Conservation (phyloP, 2,888 invertebrate genomes). For the Scrobipalpa costella region DNA sequence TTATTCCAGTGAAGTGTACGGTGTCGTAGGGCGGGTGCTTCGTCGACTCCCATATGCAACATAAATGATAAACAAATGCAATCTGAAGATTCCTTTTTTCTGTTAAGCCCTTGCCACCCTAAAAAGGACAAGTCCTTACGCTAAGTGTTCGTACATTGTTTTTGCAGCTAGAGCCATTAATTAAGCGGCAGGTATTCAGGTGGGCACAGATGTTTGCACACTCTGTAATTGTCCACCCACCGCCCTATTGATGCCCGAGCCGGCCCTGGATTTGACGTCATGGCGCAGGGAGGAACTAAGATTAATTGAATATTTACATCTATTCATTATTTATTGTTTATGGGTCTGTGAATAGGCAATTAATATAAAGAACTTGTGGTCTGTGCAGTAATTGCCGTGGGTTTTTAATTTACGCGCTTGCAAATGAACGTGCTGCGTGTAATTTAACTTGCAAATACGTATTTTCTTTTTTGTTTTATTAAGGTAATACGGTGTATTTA, state of each 20-base stretch:
- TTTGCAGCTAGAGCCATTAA: constrained; percentile 67
- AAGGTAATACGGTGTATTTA: no score
- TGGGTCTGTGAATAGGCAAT: constrained; percentile 16
- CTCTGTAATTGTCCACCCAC: constrained; percentile 75
- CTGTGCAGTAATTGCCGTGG: not conserved
- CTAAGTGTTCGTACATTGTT: constrained; percentile 70
- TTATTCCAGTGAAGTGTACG: no score
- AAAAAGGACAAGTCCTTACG: constrained; percentile 60
- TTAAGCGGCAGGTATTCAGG: constrained; percentile 61
- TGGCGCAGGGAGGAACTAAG: not conserved
- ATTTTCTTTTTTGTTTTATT: not conserved
- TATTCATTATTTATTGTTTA: constrained; percentile 21
- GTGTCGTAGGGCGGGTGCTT: no score
- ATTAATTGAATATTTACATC: constrained; percentile 23
- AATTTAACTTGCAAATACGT: not conserved
- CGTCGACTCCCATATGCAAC: not conserved
- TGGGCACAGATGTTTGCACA: constrained; percentile 71
- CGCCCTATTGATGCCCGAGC: constrained; percentile 48
- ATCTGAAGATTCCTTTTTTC: no score
- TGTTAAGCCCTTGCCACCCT: constrained; percentile 40
- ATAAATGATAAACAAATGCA: not conserved
- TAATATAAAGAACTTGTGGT: not conserved
- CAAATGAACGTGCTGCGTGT: not conserved
- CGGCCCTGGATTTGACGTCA: constrained; percentile 51
- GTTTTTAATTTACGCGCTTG: not conserved